Conservation (phyloP, 2,113 vertebrate genomes). For the Prochilodus magdalenae region DNA sequence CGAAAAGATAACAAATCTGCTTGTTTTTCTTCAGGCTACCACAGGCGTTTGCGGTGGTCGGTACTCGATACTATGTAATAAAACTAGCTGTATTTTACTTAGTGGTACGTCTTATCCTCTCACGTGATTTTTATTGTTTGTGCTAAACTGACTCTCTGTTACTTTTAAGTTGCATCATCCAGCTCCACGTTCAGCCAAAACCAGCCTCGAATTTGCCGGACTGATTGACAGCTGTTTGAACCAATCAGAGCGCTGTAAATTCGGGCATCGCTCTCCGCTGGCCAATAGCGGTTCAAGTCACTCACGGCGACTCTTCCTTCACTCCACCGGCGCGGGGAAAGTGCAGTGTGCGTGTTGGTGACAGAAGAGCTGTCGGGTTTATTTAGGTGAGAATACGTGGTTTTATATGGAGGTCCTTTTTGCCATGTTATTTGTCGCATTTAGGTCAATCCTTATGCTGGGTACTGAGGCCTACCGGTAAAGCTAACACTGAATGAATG, state of each 20-base stretch:
- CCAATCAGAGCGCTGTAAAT: constrained; percentile 58
- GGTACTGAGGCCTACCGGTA: neutral
- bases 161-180: constrained; percentile 80
- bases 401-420: neutral
- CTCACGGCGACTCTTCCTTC: constrained; percentile 26
- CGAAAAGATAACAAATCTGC: too few relatives aligned
- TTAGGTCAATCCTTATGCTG: neutral
- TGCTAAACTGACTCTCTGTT: constrained; percentile 45
- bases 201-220: constrained; percentile 37
- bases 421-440: neutral
- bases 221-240: constrained; percentile 57
- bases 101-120: neutral
- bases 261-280: rapidly evolving
- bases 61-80: neutral
- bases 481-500: neutral
- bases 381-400: neutral
- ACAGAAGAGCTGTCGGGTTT: neutral
- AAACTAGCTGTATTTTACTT: neutral
- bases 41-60: neutral
- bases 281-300: constrained; percentile 61
- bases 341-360: constrained; percentile 37
- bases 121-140: neutral
- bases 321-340: constrained; percentile 61
- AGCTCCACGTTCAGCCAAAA: neutral
- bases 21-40: too few relatives aligned